These are phyloP conservation scores for Melanostoma scalare DNA, from an alignment of 2,888 invertebrate species.

Conservation along the genomic window DNA sequence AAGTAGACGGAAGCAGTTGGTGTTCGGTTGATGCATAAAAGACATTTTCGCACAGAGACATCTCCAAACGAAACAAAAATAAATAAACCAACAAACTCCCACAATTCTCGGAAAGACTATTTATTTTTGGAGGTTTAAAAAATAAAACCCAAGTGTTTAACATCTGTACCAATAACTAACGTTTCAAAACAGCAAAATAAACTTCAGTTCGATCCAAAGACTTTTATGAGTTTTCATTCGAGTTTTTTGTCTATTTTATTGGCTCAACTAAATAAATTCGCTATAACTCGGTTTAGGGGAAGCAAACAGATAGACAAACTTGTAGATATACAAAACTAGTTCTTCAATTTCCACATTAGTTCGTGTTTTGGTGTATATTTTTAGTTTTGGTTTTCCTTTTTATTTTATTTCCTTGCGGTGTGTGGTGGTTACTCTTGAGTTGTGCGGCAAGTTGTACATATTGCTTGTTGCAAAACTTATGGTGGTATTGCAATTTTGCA, in stretches of 20 bases:
- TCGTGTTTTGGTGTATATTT: constrained; percentile 13
- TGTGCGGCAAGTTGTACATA: constrained; percentile 53
- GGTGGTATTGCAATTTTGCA: constrained; percentile 61
- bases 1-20: constrained; percentile 13
- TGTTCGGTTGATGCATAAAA: neutral
- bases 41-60: neutral
- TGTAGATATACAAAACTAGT: constrained; percentile 56
- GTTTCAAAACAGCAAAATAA: constrained; percentile 39
- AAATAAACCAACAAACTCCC: constrained; percentile 8
- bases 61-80: neutral
- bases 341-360: constrained; percentile 52
- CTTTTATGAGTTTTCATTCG: constrained; percentile 30
- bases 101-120: constrained; percentile 10
- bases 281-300: constrained; percentile 18
- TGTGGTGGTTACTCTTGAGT: constrained; percentile 24
- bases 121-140: neutral
- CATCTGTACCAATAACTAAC: constrained; percentile 33
- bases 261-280: constrained; percentile 46
- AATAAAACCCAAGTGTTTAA: neutral
- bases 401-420: constrained; percentile 48
- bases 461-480: constrained; percentile 49
- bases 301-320: constrained; percentile 19
- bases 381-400: constrained; percentile 33
- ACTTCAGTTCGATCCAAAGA: constrained; percentile 27
- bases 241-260: constrained; percentile 23